Percentiles rank a stretch among this genome's conserved stretches.
phyloP scores from a whole-genome alignment of 2,113 vertebrate species.

The Hucho hucho region DNA sequence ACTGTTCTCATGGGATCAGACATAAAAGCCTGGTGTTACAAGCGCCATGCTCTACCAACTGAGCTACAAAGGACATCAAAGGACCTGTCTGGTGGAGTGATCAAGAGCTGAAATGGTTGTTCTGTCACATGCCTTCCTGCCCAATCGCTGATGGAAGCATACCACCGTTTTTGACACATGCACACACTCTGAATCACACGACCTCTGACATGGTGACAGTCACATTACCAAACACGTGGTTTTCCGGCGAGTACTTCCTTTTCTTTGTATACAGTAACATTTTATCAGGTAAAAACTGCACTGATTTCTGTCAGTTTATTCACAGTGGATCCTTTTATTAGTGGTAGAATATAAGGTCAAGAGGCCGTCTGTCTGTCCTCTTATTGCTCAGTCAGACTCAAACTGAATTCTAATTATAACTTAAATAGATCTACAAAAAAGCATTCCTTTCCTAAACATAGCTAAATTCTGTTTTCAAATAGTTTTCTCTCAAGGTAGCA shows the following conservation, averaged over 20 bases:
- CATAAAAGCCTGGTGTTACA: too few species aligned
- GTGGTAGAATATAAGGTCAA: neutral
- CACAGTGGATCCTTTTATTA: neutral
- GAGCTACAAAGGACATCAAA: too few species aligned
- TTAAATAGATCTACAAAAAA: neutral
- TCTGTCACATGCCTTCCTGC: conserved; percentile 48
- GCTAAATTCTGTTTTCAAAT: too few species aligned
- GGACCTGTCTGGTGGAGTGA: too few species aligned
- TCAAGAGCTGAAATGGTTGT: neutral
- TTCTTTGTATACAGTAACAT: too few species aligned
- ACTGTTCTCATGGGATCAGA: too few species aligned
- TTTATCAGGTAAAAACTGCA: neutral
- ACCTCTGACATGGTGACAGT: neutral
- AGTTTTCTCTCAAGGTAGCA: too few species aligned
- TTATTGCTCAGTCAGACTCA: neutral
- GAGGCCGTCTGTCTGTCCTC: neutral
- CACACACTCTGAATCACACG: neutral
- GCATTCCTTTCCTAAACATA: neutral
- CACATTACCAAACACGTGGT: neutral
- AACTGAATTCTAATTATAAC: neutral
- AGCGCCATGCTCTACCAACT: too few species aligned
- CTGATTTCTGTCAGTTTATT: neutral
- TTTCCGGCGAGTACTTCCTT: neutral
- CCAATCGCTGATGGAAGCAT: conserved; percentile 44
- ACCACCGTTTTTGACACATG: neutral